Evolutionary conservation across 1,140 invertebrate species (phyloP).

Genomic region (Maconellicoccus hirsutus): DNA sequence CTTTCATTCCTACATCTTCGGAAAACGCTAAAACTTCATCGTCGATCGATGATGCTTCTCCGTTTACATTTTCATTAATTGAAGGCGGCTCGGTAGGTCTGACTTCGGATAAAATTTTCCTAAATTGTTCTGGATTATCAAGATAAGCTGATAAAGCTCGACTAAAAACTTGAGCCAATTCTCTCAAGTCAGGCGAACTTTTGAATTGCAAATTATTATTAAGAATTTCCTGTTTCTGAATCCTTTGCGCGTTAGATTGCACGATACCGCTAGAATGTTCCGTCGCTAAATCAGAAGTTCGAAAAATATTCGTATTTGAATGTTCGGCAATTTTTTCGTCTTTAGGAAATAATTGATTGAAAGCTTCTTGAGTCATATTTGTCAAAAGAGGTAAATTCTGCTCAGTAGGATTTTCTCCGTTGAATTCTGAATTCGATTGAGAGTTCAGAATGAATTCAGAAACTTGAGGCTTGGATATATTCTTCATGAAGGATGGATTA

Average conservation of each 20-base stretch:
- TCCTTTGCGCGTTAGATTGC: background rate
- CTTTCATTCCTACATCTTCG: constrained; percentile 40
- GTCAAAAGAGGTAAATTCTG: constrained; percentile 26
- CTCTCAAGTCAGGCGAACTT: constrained; percentile 43
- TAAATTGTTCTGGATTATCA: constrained; percentile 64
- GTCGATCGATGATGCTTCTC: constrained; percentile 40
- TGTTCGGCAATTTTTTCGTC: constrained; percentile 22
- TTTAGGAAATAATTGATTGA: constrained; percentile 29
- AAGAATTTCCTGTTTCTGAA: background rate
- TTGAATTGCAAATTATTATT: background rate
- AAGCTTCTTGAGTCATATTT: constrained; percentile 30
- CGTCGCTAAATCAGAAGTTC: background rate
- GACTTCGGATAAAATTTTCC: constrained; percentile 56
- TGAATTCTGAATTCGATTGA: background rate
- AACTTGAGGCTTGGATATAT: background rate
- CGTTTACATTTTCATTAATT: constrained; percentile 27
- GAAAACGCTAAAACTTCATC: constrained; percentile 65
- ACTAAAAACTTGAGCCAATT: constrained; percentile 69
- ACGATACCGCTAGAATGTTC: background rate
- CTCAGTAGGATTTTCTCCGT: background rate
- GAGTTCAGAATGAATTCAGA: background rate
- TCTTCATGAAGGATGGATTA: background rate
- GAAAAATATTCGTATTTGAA: background rate
- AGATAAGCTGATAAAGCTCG: constrained; percentile 66
- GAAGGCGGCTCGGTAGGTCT: constrained; percentile 60